Conservation (phyloP, 2,113 vertebrate species). For the Gopherus evgoodei region DNA sequence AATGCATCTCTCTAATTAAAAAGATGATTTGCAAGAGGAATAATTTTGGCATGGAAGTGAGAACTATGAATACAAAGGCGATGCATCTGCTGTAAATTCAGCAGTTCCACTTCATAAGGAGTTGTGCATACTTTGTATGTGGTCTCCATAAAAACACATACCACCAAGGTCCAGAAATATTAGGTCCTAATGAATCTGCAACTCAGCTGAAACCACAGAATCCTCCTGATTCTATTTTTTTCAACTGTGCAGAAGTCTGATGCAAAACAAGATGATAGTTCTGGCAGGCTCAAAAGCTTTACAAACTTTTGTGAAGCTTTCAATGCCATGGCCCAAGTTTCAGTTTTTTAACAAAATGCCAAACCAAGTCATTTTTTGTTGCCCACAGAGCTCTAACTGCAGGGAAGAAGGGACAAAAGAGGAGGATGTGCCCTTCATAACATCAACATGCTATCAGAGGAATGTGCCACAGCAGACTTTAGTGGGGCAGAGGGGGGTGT, state of each 20-base stretch:
- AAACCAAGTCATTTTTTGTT: not conserved
- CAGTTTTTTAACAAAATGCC: not conserved
- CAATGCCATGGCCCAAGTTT: accelerated
- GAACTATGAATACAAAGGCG: not conserved
- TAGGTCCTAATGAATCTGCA: not conserved
- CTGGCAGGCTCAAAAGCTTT: not conserved
- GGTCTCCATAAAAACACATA: not conserved
- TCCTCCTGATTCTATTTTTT: not conserved
- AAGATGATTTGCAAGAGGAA: not conserved
- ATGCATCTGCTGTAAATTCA: not conserved
- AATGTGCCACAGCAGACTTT: not conserved
- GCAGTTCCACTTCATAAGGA: not conserved
- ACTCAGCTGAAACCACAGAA: accelerated
- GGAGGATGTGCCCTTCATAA: not conserved
- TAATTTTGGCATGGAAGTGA: not conserved
- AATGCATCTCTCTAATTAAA: not conserved
- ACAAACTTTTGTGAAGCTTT: not conserved
- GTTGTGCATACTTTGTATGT: not conserved
- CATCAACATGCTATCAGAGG: not conserved
- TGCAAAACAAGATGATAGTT: not conserved
- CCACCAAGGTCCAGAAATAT: not conserved
- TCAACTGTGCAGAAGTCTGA: not conserved
- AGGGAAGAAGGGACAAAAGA: not conserved
- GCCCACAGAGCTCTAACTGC: not conserved
- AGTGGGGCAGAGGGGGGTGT: not conserved